phyloP scores from a whole-genome alignment of 2,113 vertebrate species.

The Oncorhynchus masou region DNA sequence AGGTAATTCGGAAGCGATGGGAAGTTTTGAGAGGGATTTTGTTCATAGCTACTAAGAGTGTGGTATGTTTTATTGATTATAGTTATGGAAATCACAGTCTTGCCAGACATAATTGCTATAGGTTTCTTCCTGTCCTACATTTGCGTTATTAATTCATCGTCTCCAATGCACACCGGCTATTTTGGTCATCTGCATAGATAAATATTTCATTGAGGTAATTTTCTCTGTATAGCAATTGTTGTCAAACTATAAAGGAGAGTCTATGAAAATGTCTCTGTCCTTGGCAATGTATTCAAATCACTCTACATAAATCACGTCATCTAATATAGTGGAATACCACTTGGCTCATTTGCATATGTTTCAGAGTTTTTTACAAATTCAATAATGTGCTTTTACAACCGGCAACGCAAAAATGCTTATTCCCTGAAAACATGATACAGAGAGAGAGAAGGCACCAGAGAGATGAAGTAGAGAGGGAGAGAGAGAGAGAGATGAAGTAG shows the following conservation, averaged over 20 bases:
- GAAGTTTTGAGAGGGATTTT: neutral
- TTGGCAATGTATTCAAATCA: slow-evolving; percentile 43
- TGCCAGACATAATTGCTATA: neutral
- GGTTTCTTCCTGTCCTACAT: slow-evolving; percentile 10
- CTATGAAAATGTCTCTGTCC: slow-evolving; percentile 44
- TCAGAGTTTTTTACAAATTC: no score
- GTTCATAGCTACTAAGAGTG: neutral
- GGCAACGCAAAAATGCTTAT: no score
- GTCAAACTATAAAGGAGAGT: slow-evolving; percentile 24
- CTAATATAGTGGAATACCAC: slow-evolving; percentile 26
- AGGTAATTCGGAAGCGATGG: neutral
- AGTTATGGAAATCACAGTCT: slow-evolving; percentile 11
- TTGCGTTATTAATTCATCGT: slow-evolving; percentile 44
- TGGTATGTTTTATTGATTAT: slow-evolving; percentile 34
- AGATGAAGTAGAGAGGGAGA: neutral
- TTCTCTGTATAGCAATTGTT: slow-evolving; percentile 51
- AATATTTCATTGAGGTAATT: slow-evolving; percentile 58
- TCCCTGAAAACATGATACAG: neutral
- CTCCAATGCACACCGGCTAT: slow-evolving; percentile 37
- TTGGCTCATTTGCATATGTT: neutral
- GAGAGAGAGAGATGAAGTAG: no score
- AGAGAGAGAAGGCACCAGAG: neutral
- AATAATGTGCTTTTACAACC: no score
- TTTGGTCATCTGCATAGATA: slow-evolving; percentile 45
- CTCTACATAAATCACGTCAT: slow-evolving; percentile 42